phyloP scores from a whole-genome alignment of 2,888 invertebrate genomes.

The Oxyteleia sp. region DNA sequence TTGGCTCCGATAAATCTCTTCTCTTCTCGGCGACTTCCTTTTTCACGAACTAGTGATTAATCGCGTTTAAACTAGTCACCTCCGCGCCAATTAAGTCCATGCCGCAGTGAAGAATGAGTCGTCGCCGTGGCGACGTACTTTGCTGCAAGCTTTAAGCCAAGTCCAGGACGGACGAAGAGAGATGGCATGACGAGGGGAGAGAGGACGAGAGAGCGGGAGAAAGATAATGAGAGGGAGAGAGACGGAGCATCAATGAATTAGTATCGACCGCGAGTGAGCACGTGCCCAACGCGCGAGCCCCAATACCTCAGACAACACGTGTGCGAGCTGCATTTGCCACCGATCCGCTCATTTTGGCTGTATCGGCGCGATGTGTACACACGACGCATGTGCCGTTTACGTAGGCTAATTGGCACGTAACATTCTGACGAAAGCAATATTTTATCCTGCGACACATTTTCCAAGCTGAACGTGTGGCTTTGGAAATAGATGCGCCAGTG shows the following conservation, averaged over 20 bases:
- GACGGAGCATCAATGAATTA: slow-evolving; percentile 76
- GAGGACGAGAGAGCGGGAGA: slow-evolving; percentile 27
- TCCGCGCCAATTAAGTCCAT: slow-evolving; percentile 85
- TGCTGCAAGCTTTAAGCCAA: slow-evolving; percentile 45
- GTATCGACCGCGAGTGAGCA: slow-evolving; percentile 74
- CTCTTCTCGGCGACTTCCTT: slow-evolving; percentile 76
- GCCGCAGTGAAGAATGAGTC: slow-evolving; percentile 72
- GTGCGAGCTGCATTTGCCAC: slow-evolving; percentile 63
- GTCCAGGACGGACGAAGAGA: slow-evolving; percentile 39
- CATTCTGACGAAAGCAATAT: slow-evolving; percentile 31
- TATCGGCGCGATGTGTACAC: slow-evolving; percentile 29
- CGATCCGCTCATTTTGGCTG: slow-evolving; percentile 62
- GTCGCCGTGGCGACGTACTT: slow-evolving; percentile 69
- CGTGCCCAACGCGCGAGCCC: slow-evolving; percentile 55
- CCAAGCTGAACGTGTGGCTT: no score
- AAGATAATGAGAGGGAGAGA: slow-evolving; percentile 19
- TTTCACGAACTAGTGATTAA: slow-evolving; percentile 83
- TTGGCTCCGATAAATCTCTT: slow-evolving; percentile 80
- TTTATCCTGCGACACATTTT: slow-evolving; percentile 7
- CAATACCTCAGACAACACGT: slow-evolving; percentile 64
- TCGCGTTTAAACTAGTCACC: slow-evolving; percentile 86
- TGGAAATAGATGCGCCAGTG: no score
- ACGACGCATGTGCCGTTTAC: slow-evolving; percentile 38
- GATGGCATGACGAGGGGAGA: slow-evolving; percentile 12
- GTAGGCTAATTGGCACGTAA: slow-evolving; percentile 52